Conservation (phyloP, 2,888 invertebrate species). For the Tachina fera region DNA sequence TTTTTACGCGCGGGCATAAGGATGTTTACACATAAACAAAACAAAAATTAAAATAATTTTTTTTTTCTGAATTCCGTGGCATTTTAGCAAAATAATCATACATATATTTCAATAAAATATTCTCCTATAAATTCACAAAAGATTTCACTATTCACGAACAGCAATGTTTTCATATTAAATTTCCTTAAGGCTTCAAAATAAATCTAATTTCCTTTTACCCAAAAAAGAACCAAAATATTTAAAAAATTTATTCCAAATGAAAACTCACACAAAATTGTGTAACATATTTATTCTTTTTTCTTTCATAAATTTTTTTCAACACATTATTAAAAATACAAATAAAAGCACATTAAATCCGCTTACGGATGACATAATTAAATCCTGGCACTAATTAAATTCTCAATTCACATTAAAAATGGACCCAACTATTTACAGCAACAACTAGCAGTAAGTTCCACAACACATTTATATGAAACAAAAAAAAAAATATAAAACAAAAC, state of each 20-base stretch:
- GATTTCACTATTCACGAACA: no score
- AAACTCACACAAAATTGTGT: constrained; percentile 18
- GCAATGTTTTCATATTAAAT: not conserved
- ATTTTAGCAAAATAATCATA: no score
- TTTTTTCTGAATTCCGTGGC: no score
- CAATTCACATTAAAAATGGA: constrained; percentile 72
- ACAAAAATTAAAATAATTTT: no score
- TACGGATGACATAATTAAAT: constrained; percentile 80
- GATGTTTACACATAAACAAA: no score
- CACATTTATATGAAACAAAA: constrained; percentile 12
- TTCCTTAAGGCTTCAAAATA: not conserved
- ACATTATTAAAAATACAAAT: constrained; percentile 71
- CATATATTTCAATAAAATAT: no score
- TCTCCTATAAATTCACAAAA: no score
- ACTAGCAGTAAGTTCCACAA: not conserved
- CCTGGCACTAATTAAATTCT: constrained; percentile 81
- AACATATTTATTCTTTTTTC: constrained; percentile 12
- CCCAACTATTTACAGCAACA: constrained; percentile 60
- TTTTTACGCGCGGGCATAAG: no score
- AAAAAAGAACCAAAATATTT: constrained; percentile 6
- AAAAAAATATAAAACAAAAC: not conserved
- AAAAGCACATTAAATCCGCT: constrained; percentile 72
- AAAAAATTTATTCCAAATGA: constrained; percentile 58
- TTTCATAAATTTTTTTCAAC: constrained; percentile 49
- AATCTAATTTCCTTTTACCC: not conserved